Evolutionary conservation across 2,113 vertebrate species (phyloP), one percentile per base, ranked within the genome.

Genomic region (Megatriorchis doriae): DNA sequence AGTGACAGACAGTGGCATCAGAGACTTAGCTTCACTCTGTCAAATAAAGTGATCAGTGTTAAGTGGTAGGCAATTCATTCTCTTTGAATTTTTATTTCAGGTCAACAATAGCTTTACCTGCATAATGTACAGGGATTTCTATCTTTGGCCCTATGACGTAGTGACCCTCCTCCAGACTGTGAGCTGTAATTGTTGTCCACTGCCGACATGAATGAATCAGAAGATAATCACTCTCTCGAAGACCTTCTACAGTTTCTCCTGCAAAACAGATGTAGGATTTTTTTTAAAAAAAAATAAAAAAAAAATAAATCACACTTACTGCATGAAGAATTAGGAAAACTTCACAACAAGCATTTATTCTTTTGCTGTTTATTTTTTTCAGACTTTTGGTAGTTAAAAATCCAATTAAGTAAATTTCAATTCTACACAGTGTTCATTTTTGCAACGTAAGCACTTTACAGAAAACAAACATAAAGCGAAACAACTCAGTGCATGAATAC

Each of bases 141-240:
- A 99, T 99, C 98, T 99, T 99, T 81, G 99, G 99, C 92, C 99
- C 99, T 68, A 99, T 99, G 97, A 99, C 99, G 58, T 99, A 99
- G 98, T 99, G 99, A 77, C 99, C 99, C 93, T 99, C 99, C 96
- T 99, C 99, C 93, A 99, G 98, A 97, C 99, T 99, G 96, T 99
- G 99, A 96, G 99, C 99, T 88, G 99, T 99, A 90, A 99, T 99
- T 58, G 99, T 99, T 43, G 99, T 99, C 99, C 99, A 99, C 97
- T 99, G 99, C 45, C 99, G 99, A 86, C 99, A 99, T 1, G 99
- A 99, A 97, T 99, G 99, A 96, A 99, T 98, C 97, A 99, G 98
- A 98, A 99, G 99, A 97, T 99, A 99, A 98, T 99, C 99, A 7
- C 99, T 99, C 92, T 99, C 99, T 96, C 99, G 98, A 91, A 99